Base-by-base conservation (phyloP, 2,888 invertebrate species). In the Epinotia ramella region DNA sequence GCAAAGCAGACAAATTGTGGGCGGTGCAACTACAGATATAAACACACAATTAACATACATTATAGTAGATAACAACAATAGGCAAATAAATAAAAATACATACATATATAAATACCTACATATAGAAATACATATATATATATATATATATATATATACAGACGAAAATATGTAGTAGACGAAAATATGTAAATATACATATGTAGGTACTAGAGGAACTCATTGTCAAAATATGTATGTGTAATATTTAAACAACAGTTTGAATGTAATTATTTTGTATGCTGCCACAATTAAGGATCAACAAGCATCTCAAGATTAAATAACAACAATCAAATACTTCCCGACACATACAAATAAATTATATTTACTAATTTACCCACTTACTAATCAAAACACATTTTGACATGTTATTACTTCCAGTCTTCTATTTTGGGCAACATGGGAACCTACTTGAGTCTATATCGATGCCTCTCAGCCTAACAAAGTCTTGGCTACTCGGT, bases 361-460 rank as follows among this genome's bases (percentile, higher is more conserved):
- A 46, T 74, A 28, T 24, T 65, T 67, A 70, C 49, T 64, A 64
- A 70, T 69, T 70, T 57, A 65, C 59, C 53, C 46, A n/a, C 56
- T 44, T 74, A 67, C 66, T 64, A 67, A 62, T 73, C 60, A 72
- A 69, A 76, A 59, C 67, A 59, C 62, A 62, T 70, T 74, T 74
- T 74, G 74, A 74, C 74, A 59, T 71, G 70, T 75, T 70, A 75
- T 70, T 75, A 53, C 53, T 49, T 40, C 49, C 73, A 73, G 65
- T 71, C 65, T 62, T 66, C 86, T 87, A 88, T 88, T 88, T 87
- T 81, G 78, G 84, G 83, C 78, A 80, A 79, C 87, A 85, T 88
- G 88, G 84, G 88, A 88, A 88, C 84, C 79, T 81, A 87, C 88
- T 88, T 79, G 82, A 86, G 79, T 77, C 78, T 77, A 79, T 80